phyloP scores from a whole-genome alignment of 92 coral and sea anemone genomes.

The Zoanthus sociatus region DNA sequence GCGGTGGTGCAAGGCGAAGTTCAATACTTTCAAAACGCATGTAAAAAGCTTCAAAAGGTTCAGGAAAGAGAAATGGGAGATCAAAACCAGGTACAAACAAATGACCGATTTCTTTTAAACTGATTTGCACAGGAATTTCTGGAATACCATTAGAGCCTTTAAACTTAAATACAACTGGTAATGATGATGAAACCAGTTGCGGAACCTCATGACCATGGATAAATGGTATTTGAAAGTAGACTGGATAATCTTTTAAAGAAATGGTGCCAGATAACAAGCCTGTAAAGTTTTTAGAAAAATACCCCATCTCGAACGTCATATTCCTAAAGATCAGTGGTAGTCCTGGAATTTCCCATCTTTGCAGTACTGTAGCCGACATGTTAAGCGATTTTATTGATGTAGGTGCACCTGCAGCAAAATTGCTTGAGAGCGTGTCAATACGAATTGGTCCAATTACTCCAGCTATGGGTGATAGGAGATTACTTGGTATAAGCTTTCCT shows the following conservation, averaged over 20 bases:
- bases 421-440: constrained; percentile 44
- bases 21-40: constrained; percentile 46
- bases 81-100: constrained; percentile 57
- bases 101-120: constrained; percentile 33
- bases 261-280: constrained; percentile 48
- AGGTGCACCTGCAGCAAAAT: constrained; percentile 31
- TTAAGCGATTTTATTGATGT: constrained; percentile 27
- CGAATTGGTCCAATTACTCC: constrained; percentile 59
- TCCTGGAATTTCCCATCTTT: constrained; percentile 48
- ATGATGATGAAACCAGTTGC: constrained; percentile 7
- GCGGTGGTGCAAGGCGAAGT: constrained; percentile 52
- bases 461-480: constrained; percentile 53
- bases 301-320: constrained; percentile 55
- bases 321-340: constrained; percentile 54
- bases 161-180: constrained; percentile 15
- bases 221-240: constrained; percentile 60
- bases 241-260: constrained; percentile 16
- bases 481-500: constrained; percentile 55
- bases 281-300: constrained; percentile 19
- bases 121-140: constrained; percentile 24
- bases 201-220: not conserved
- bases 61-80: constrained; percentile 53
- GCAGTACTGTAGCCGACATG: constrained; percentile 53
- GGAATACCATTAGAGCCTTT: constrained; percentile 35
- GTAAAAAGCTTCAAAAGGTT: constrained; percentile 36